phyloP scores from a whole-genome alignment of 2,888 invertebrate species.

The Sesamia inferens region DNA sequence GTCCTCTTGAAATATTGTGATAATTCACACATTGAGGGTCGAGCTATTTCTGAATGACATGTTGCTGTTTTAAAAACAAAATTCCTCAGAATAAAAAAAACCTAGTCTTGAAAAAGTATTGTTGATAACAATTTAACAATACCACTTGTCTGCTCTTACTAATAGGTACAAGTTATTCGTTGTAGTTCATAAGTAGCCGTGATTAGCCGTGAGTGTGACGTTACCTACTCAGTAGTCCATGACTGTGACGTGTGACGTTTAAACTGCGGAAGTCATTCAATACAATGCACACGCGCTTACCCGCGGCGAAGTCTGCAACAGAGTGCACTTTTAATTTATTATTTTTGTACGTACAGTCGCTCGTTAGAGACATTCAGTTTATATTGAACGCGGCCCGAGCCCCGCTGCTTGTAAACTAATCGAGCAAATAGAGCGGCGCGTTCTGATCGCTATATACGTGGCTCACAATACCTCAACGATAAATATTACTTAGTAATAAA shows the following conservation, averaged over 20 bases:
- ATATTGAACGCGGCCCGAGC: conserved; percentile 12
- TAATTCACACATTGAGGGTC: conserved; percentile 41
- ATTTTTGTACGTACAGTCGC: conserved; percentile 5
- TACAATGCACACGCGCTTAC: conserved; percentile 16
- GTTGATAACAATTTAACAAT: neutral
- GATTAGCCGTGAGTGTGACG: conserved; percentile 19
- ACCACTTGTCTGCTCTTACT: too few species aligned
- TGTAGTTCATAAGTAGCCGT: neutral
- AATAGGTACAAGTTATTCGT: too few species aligned
- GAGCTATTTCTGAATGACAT: conserved; percentile 31
- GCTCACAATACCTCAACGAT: conserved; percentile 6
- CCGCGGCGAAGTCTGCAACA: neutral
- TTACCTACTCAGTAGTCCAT: neutral
- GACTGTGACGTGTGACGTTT: conserved; percentile 15
- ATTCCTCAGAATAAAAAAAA: conserved; percentile 1
- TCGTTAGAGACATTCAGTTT: conserved; percentile 55
- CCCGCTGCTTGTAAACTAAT: conserved; percentile 30
- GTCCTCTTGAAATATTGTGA: conserved; percentile 31
- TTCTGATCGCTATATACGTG: neutral
- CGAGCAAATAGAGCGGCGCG: neutral
- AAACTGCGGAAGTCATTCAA: conserved; percentile 33
- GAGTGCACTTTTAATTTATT: conserved; percentile 36
- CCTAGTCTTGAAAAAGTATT: neutral
- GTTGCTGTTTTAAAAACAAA: conserved; percentile 18
- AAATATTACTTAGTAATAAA: conserved; percentile 28